phyloP scores from a whole-genome alignment of 23 tunicate species.

The Halocynthia aurantium region DNA sequence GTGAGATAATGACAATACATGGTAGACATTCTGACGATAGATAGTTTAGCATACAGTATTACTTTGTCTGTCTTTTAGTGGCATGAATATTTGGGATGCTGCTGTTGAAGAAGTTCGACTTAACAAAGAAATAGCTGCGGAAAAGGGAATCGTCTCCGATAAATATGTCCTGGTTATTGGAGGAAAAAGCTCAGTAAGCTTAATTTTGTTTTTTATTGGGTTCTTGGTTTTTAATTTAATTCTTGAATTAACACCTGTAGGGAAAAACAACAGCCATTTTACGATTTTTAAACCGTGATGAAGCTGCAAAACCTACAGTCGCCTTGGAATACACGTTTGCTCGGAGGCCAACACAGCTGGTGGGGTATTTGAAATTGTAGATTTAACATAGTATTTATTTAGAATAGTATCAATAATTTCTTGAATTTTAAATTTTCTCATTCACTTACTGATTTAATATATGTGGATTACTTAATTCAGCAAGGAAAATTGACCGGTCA shows the following conservation, averaged over 20 bases:
- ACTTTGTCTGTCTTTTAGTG: not conserved
- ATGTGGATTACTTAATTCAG: slow-evolving; percentile 18
- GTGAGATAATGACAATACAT: too few species aligned
- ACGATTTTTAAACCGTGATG: slow-evolving; percentile 75
- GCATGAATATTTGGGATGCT: slow-evolving; percentile 70
- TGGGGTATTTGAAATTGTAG: slow-evolving; percentile 23
- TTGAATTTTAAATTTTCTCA: too few species aligned
- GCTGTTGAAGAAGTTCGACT: slow-evolving; percentile 46
- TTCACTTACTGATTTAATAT: not conserved
- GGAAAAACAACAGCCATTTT: slow-evolving; percentile 85
- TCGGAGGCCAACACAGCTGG: slow-evolving; percentile 56
- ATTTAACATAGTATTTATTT: not conserved
- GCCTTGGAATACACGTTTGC: slow-evolving; percentile 93
- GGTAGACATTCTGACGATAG: too few species aligned
- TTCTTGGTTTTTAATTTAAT: not conserved
- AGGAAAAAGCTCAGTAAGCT: slow-evolving; percentile 70
- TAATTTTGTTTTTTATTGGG: not conserved
- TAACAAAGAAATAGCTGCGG: slow-evolving; percentile 10
- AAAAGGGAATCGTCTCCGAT: slow-evolving; percentile 22
- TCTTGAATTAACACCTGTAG: slow-evolving; percentile 15
- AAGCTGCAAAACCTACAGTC: slow-evolving; percentile 58
- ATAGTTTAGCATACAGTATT: too few species aligned
- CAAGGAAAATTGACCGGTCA: slow-evolving; percentile 77
- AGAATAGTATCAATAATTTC: too few species aligned
- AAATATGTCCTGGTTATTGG: slow-evolving; percentile 72